Conservation (phyloP, 2,797 vertebrate genomes). For the Hyperoplus lanceolatus region DNA sequence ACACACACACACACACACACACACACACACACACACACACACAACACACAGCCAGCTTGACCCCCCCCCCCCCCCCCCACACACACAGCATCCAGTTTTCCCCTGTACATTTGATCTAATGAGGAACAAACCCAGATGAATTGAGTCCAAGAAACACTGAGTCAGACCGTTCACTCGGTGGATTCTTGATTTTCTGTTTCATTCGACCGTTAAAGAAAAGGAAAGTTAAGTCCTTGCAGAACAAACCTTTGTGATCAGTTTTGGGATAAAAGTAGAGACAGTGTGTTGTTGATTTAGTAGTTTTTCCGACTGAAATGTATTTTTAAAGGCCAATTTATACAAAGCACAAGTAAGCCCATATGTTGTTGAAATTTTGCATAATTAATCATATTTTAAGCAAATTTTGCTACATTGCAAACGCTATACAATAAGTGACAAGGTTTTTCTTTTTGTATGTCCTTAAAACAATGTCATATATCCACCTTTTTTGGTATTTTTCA, state of each 20-base stretch:
- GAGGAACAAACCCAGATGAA: conserved; percentile 31
- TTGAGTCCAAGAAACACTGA: conserved; percentile 65
- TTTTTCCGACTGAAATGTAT: not conserved
- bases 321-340: not conserved
- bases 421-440: too few relatives aligned
- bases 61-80: too few relatives aligned
- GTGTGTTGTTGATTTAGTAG: not conserved
- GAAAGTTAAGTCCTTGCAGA: not conserved
- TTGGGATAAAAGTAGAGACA: not conserved
- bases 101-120: conserved; percentile 16
- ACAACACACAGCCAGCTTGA: not conserved
- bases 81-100: not conserved
- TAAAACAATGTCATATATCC: too few relatives aligned
- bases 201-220: not conserved
- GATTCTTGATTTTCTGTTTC: not conserved
- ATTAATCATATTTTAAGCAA: too few relatives aligned
- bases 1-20: conserved; percentile 16
- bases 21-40: conserved; percentile 19
- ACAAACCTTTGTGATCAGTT: not conserved
- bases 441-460: too few relatives aligned
- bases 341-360: too few relatives aligned
- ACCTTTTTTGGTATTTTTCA: too few relatives aligned
- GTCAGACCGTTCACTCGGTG: conserved; percentile 32
- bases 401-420: too few relatives aligned
- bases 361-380: too few relatives aligned